Conservation (phyloP, 1,140 invertebrate genomes). For the Drosophila bocki region DNA sequence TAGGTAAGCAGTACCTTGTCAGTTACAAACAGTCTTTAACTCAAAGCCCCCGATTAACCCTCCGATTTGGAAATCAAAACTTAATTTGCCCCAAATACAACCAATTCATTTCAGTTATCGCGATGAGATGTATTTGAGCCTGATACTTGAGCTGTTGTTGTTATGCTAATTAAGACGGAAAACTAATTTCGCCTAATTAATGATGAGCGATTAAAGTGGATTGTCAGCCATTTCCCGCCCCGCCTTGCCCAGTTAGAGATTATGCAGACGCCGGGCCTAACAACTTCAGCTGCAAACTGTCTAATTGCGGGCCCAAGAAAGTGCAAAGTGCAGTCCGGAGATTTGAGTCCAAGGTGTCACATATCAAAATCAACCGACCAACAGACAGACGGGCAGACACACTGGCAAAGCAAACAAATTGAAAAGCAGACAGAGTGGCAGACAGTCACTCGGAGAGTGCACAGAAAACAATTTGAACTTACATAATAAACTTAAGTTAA, state of each 20-base stretch:
- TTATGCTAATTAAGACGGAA: constrained; percentile 64
- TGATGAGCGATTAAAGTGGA: constrained; percentile 69
- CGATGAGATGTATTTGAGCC: constrained; percentile 41
- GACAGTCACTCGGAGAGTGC: constrained; percentile 12
- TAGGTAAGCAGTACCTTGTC: background rate
- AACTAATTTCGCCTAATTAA: constrained; percentile 69
- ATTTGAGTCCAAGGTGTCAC: constrained; percentile 38
- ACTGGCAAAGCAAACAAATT: constrained; percentile 28
- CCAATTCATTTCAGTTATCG: constrained; percentile 62
- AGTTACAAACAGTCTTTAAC: background rate
- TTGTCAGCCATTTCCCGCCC: too few relatives aligned
- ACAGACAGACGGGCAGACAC: constrained; percentile 11
- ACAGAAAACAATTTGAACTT: constrained; percentile 3
- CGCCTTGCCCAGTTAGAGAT: constrained; percentile 37
- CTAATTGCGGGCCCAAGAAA: constrained; percentile 38
- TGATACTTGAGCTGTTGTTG: constrained; percentile 22
- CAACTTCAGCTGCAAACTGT: constrained; percentile 14
- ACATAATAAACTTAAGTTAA: too few relatives aligned
- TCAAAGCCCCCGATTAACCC: constrained; percentile 7
- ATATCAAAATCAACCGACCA: constrained; percentile 33
- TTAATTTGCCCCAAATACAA: constrained; percentile 23
- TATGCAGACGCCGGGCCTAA: constrained; percentile 6
- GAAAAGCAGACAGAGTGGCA: constrained; percentile 37
- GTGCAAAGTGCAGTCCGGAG: constrained; percentile 23
- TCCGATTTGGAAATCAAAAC: constrained; percentile 38